Base-by-base conservation (phyloP, 2,797 vertebrate genomes). In the Atherinosoma microstoma region DNA sequence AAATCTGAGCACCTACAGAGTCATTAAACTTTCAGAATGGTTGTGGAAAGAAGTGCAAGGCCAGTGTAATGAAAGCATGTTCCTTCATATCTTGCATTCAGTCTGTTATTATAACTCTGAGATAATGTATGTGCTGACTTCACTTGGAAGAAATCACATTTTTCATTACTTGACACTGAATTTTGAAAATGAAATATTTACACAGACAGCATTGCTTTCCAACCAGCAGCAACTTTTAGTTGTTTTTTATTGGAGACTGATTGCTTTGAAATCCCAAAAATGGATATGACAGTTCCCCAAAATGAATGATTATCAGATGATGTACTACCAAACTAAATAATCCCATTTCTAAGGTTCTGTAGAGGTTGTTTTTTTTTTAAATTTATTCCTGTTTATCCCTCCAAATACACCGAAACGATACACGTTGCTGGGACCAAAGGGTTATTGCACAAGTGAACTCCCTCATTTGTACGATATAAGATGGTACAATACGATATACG, bases 11-110 rank as follows among this genome's bases (percentile, higher is more conserved):
- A 66, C 67, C 77, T 75, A 64, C 76, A 45, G 11, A 64, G 36
- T 35, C 68, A 75, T 85, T 84, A 67, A 84, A 79, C 56, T 80
- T 79, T 62, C 40, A 84, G 24, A 81, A 73, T 30, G 59, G 71
- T 67, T 73, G 45, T 51, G 66, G 61, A 78, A 54, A 76, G 53
- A 85, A 66, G 27, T 49, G 60, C 58, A 64, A 54, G 66, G 56
- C 30, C 45, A 60, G 67, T 18, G 65, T 78, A 68, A 76, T 45
- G 70, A 88, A 82, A 78, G 38, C 59, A 70, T 76, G 36, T 22
- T 38, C 35, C 42, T 63, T 10, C 16, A 42, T 27, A 45, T 27
- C 34, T 20, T 68, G 16, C 40, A 51, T 38, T 75, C 45, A 68
- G 20, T 72, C 68, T 72, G 63, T 81, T 75, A 72, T 63, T 69